phyloP scores from a whole-genome alignment of 2,113 vertebrate species.

The Chloropsis hardwickii region DNA sequence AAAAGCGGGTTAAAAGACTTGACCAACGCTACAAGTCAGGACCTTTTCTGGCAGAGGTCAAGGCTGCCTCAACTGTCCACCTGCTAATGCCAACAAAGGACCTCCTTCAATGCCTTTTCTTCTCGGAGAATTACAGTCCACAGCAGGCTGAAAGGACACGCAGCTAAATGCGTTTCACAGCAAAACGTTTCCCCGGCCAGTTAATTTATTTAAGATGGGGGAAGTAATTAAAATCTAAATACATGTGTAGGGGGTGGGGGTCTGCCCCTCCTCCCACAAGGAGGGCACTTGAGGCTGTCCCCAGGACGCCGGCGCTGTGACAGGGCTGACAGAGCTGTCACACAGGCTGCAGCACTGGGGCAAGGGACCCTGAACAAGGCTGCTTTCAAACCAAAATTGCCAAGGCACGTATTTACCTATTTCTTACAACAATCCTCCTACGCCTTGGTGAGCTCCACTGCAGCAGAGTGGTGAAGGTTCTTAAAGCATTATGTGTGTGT shows the following conservation, averaged over 20 bases:
- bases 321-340: neutral
- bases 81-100: constrained; percentile 63
- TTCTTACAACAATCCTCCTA: constrained; percentile 74
- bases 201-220: constrained; percentile 36
- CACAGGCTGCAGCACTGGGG: neutral
- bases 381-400: neutral
- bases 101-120: constrained; percentile 49
- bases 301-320: neutral
- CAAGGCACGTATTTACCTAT: constrained; percentile 34
- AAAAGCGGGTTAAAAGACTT: constrained; percentile 40
- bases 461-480: neutral
- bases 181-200: constrained; percentile 30
- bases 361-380: neutral
- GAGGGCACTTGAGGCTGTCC: constrained; percentile 20
- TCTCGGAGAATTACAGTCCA: neutral
- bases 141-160: constrained; percentile 36
- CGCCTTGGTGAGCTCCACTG: constrained; percentile 68
- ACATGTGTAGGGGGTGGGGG: constrained; percentile 48
- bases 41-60: constrained; percentile 47
- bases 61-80: constrained; percentile 56
- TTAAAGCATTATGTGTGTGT: neutral
- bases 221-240: constrained; percentile 68
- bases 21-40: constrained; percentile 46
- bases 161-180: constrained; percentile 24
- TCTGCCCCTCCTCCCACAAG: constrained; percentile 45